Percentiles rank a stretch among this genome's conserved stretches.
Conservation (phyloP, 1,140 invertebrate species). For the Hycleus phaleratus region DNA sequence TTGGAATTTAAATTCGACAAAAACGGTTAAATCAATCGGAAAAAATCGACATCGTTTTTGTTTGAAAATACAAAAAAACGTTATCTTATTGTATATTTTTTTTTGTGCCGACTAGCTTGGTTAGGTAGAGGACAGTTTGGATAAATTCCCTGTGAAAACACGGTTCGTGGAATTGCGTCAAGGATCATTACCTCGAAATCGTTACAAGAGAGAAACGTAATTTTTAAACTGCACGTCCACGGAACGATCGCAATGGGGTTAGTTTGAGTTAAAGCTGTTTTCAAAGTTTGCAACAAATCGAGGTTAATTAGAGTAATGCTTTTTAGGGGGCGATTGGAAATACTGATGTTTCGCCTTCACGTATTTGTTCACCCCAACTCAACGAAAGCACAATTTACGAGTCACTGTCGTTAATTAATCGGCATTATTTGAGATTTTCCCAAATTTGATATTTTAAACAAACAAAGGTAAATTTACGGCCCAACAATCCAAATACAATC, state of each 20-base stretch:
- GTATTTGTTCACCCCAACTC: too few species aligned
- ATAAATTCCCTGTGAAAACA: not conserved
- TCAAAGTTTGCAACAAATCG: slow-evolving; percentile 15
- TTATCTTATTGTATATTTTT: not conserved
- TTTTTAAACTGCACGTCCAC: slow-evolving; percentile 19
- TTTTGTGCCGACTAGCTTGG: not conserved
- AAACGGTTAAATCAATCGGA: too few species aligned
- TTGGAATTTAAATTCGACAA: too few species aligned
- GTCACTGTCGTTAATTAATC: too few species aligned
- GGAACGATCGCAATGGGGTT: slow-evolving; percentile 15
- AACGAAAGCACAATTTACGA: too few species aligned
- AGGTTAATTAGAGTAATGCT: slow-evolving; percentile 14
- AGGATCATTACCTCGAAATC: slow-evolving; percentile 11
- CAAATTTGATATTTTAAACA: too few species aligned
- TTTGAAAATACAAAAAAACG: too few species aligned
- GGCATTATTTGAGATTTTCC: too few species aligned
- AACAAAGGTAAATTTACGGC: too few species aligned
- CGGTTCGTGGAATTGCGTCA: slow-evolving; percentile 6
- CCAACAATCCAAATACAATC: too few species aligned
- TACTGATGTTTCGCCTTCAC: too few species aligned
- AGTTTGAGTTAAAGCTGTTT: slow-evolving; percentile 17
- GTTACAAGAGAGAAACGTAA: slow-evolving; percentile 10
- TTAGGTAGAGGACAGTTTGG: not conserved
- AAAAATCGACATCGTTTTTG: too few species aligned
- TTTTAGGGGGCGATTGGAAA: not conserved